Conservation (phyloP, 2,888 invertebrate genomes). For the Melinaea marsaeus region DNA sequence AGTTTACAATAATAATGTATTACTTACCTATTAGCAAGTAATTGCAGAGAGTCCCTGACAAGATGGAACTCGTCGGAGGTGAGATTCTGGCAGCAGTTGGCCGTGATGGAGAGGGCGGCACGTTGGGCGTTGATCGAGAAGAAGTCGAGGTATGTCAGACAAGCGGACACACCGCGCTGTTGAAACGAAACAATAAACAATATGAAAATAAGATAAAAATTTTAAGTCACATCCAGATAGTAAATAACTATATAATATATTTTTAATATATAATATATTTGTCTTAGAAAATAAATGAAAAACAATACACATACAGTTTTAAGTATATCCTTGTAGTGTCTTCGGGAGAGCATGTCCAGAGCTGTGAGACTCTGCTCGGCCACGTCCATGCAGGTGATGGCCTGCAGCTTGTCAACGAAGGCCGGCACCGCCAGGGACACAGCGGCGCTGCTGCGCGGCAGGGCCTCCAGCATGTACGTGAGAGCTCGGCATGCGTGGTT, state of each 20-base stretch:
- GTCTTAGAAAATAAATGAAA: neutral
- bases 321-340: constrained; percentile 97
- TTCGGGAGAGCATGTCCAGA: constrained; percentile 95
- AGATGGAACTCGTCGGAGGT: constrained; percentile 96
- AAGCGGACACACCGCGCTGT: constrained; percentile 96
- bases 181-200: constrained; percentile 34
- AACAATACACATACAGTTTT: constrained; percentile 82
- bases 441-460: constrained; percentile 96
- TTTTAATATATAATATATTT: too few relatives aligned
- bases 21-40: constrained; percentile 83
- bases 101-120: constrained; percentile 96
- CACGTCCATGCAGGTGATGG: constrained; percentile 99
- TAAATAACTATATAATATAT: too few relatives aligned
- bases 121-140: constrained; percentile 99
- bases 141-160: constrained; percentile 97
- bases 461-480: constrained; percentile 99
- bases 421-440: constrained; percentile 98
- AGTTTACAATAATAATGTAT: neutral
- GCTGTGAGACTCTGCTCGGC: constrained; percentile 99
- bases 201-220: neutral
- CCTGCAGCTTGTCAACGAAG: constrained; percentile 97
- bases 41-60: constrained; percentile 90
- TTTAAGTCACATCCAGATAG: too few relatives aligned
- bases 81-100: constrained; percentile 97
- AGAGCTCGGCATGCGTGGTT: constrained; percentile 98